These are phyloP conservation scores for Elysia crispata DNA, from an alignment of 2,888 invertebrate genomes.

Conservation along the genomic window DNA sequence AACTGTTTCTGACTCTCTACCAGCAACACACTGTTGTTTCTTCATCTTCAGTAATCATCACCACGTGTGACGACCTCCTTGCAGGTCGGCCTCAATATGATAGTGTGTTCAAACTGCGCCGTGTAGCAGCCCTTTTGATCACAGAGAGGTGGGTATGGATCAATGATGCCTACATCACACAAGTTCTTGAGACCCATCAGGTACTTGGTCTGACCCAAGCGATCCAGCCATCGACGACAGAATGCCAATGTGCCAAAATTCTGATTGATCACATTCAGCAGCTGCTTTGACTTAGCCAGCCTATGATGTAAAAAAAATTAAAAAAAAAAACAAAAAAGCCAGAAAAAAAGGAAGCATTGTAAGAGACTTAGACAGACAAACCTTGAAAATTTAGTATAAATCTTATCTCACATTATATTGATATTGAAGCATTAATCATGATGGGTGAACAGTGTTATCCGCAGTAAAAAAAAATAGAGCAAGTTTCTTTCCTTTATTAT, in stretches of 20 bases:
- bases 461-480: no score
- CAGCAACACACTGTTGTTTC: no score
- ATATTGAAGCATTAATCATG: no score
- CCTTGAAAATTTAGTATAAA: no score
- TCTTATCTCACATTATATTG: no score
- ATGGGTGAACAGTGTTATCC: no score
- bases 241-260: constrained; percentile 98
- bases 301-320: constrained; percentile 75
- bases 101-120: constrained; percentile 99
- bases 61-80: constrained; percentile 99
- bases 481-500: no score
- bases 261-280: constrained; percentile 94
- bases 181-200: constrained; percentile 99
- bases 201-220: constrained; percentile 96
- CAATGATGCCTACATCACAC: constrained; percentile 98
- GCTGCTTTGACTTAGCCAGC: constrained; percentile 93
- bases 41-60: constrained; percentile 87
- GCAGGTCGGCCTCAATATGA: constrained; percentile 96
- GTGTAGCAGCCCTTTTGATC: constrained; percentile 98
- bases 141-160: constrained; percentile 98
- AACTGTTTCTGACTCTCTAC: no score
- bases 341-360: not conserved
- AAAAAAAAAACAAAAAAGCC: no score
- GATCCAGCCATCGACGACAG: constrained; percentile 99
- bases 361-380: no score